Evolutionary conservation across 2,113 vertebrate species (phyloP).

Genomic region (Zosterops borbonicus): DNA sequence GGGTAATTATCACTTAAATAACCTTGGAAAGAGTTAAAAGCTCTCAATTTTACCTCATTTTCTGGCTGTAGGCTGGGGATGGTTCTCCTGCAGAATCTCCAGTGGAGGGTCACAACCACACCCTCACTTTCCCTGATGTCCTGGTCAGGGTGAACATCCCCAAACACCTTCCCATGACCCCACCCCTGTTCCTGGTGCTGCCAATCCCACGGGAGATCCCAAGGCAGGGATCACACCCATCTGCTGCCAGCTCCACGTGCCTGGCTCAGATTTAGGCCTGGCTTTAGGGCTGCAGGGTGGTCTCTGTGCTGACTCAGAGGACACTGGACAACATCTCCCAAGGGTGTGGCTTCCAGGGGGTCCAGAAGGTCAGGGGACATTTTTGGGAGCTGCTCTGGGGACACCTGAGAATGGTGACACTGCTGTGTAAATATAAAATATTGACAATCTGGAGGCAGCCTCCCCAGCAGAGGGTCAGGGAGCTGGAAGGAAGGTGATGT

Average conservation of each 20-base stretch:
- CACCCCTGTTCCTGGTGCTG: not conserved
- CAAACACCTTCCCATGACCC: not conserved
- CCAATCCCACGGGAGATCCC: accelerated
- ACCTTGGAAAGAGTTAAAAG: too few relatives aligned
- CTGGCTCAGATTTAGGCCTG: not conserved
- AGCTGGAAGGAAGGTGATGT: not conserved
- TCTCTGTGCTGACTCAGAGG: not conserved
- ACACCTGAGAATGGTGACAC: not conserved
- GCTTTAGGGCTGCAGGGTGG: not conserved
- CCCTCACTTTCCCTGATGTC: not conserved
- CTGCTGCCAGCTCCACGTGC: not conserved
- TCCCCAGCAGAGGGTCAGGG: not conserved
- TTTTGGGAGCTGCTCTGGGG: not conserved
- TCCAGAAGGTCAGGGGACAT: not conserved
- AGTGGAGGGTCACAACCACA: not conserved
- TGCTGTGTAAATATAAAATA: not conserved
- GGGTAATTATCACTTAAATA: too few relatives aligned
- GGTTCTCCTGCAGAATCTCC: not conserved
- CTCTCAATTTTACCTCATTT: too few relatives aligned
- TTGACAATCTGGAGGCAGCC: not conserved
- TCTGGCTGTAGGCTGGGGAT: not conserved
- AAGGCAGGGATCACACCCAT: accelerated
- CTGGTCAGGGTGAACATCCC: not conserved
- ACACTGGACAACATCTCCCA: not conserved
- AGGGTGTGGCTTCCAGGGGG: not conserved